Evolutionary conservation across 2,888 invertebrate species (phyloP).

Genomic region (Apamea crenata): DNA sequence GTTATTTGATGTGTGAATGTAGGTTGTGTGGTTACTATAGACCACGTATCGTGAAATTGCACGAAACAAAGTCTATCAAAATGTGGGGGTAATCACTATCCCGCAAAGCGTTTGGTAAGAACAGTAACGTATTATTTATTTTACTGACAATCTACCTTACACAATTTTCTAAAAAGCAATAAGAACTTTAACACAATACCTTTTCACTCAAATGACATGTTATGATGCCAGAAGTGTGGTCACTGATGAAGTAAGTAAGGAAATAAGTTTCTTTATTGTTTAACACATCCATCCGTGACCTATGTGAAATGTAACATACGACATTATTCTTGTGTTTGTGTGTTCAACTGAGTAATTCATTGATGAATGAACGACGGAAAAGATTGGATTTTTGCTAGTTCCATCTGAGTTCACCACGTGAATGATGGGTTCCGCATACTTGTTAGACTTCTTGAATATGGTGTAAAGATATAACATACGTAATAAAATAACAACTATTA

Average conservation of each 20-base stretch:
- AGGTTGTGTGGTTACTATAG: conserved; percentile 17
- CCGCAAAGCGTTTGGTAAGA: neutral
- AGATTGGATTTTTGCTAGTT: conserved; percentile 30
- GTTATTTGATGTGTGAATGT: neutral
- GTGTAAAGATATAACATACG: neutral
- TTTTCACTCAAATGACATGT: neutral
- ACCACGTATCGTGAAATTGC: neutral
- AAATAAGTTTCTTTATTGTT: neutral
- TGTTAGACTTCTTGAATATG: neutral
- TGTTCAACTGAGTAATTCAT: conserved; percentile 31
- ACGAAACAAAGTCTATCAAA: neutral
- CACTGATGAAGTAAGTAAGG: neutral
- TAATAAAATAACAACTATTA: neutral
- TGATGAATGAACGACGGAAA: conserved; percentile 41
- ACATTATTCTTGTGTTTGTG: conserved; percentile 31
- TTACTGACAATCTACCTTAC: neutral
- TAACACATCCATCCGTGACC: neutral
- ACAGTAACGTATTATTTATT: neutral
- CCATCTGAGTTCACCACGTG: conserved; percentile 1
- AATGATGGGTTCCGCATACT: conserved; percentile 2
- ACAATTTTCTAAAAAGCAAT: neutral
- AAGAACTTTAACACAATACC: neutral
- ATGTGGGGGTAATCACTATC: neutral
- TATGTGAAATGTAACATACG: conserved; percentile 14
- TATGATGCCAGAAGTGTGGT: neutral